phyloP scores from a whole-genome alignment of 2,888 invertebrate species.

The Criorhina ranunculi region DNA sequence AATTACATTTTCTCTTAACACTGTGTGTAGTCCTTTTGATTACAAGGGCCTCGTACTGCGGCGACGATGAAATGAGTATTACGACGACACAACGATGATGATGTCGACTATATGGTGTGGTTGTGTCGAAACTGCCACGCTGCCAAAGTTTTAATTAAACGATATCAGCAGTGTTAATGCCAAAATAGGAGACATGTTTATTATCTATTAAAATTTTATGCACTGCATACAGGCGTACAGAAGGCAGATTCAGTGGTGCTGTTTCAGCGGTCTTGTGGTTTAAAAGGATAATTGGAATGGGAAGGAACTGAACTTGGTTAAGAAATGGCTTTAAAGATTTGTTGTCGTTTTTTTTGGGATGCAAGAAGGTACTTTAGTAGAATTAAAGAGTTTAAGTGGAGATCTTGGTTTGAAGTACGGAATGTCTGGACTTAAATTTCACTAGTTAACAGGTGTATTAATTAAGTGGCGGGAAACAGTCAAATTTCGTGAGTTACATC shows the following conservation, averaged over 20 bases:
- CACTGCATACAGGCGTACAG: slow-evolving; percentile 20
- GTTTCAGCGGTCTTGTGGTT: slow-evolving; percentile 6
- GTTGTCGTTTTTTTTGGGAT: slow-evolving; percentile 5
- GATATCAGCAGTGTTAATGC: slow-evolving; percentile 61
- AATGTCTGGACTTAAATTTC: no score
- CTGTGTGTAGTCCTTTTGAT: slow-evolving; percentile 55
- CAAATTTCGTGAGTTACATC: no score
- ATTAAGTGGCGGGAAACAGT: no score
- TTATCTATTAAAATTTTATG: slow-evolving; percentile 57
- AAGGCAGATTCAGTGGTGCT: slow-evolving; percentile 1
- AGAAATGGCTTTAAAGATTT: not conserved
- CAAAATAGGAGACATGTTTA: slow-evolving; percentile 69
- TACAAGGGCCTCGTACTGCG: slow-evolving; percentile 44
- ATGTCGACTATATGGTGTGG: slow-evolving; percentile 16
- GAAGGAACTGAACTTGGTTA: slow-evolving; percentile 5
- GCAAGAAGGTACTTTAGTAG: not conserved
- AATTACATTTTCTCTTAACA: slow-evolving; percentile 66
- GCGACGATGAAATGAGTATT: slow-evolving; percentile 43
- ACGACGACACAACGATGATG: slow-evolving; percentile 26
- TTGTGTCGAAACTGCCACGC: slow-evolving; percentile 22
- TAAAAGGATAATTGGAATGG: slow-evolving; percentile 1
- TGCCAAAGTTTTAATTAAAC: slow-evolving; percentile 67
- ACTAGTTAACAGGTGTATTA: no score
- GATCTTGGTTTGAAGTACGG: no score
- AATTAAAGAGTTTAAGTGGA: no score